These are phyloP conservation scores for Isoperla grammatica DNA, from an alignment of 2,888 invertebrate species.

Conservation along the genomic window DNA sequence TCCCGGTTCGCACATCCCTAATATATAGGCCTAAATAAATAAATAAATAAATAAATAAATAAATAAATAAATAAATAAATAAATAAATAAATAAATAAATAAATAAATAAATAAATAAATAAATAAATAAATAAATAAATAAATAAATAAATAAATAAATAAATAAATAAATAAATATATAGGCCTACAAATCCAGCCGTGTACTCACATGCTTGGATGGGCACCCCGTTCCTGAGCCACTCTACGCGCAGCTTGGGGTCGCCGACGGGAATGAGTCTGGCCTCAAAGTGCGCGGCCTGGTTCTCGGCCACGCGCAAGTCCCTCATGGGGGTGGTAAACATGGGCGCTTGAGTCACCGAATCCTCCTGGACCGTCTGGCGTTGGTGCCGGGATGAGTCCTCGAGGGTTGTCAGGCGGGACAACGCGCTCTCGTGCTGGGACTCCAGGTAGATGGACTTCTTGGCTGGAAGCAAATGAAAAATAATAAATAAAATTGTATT, in stretches of 20 bases:
- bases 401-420: slow-evolving; percentile 72
- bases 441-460: slow-evolving; percentile 79
- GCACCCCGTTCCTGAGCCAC: slow-evolving; percentile 88
- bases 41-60: too few relatives aligned
- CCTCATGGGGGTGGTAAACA: slow-evolving; percentile 87
- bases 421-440: slow-evolving; percentile 84
- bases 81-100: too few relatives aligned
- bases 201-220: slow-evolving; percentile 82
- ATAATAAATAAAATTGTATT: too few relatives aligned
- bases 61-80: too few relatives aligned
- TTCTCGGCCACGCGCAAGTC: slow-evolving; percentile 83
- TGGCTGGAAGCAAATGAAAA: slow-evolving; percentile 42
- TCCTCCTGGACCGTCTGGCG: slow-evolving; percentile 71
- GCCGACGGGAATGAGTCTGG: slow-evolving; percentile 88
- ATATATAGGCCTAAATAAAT: too few relatives aligned
- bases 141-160: too few relatives aligned
- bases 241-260: slow-evolving; percentile 89
- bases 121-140: too few relatives aligned
- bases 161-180: too few relatives aligned
- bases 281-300: slow-evolving; percentile 91
- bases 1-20: too few relatives aligned
- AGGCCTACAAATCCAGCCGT: too few relatives aligned
- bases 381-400: slow-evolving; percentile 71
- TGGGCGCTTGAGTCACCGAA: slow-evolving; percentile 76
- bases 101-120: too few relatives aligned